Percentiles rank a stretch among this genome's conserved stretches.
Evolutionary conservation across 1,140 invertebrate genomes (phyloP).

Genomic region (Drosophila lini): DNA sequence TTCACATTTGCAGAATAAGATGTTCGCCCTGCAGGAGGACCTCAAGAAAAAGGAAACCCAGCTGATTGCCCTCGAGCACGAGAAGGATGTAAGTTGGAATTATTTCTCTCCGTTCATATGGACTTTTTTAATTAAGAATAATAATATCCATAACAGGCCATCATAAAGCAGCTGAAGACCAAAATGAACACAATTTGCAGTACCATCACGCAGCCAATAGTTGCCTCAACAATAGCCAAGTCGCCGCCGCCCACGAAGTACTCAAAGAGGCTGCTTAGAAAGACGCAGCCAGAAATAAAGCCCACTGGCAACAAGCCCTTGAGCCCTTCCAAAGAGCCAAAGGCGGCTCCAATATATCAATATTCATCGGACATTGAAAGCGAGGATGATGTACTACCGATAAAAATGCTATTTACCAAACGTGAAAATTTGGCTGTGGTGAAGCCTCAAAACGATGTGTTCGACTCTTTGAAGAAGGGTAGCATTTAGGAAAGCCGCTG

Average conservation of each 20-base stretch:
- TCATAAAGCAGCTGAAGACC: background rate
- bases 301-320: too few species aligned
- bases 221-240: too few species aligned
- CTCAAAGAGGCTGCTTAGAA: too few species aligned
- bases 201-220: background rate
- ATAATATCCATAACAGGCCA: background rate
- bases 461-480: background rate
- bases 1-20: background rate
- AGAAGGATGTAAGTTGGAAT: background rate
- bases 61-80: background rate
- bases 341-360: accelerated
- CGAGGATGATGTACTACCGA: background rate
- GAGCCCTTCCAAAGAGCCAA: background rate
- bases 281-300: too few species aligned
- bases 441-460: background rate
- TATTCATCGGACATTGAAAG: background rate
- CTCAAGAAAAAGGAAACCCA: background rate
- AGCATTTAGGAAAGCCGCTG: too few species aligned
- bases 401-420: background rate
- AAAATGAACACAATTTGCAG: background rate
- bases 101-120: background rate
- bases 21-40: background rate
- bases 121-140: background rate
- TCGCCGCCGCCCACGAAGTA: background rate
- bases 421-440: background rate